phyloP scores from a whole-genome alignment of 2,797 vertebrate genomes.

The Sandelia bainsii region DNA sequence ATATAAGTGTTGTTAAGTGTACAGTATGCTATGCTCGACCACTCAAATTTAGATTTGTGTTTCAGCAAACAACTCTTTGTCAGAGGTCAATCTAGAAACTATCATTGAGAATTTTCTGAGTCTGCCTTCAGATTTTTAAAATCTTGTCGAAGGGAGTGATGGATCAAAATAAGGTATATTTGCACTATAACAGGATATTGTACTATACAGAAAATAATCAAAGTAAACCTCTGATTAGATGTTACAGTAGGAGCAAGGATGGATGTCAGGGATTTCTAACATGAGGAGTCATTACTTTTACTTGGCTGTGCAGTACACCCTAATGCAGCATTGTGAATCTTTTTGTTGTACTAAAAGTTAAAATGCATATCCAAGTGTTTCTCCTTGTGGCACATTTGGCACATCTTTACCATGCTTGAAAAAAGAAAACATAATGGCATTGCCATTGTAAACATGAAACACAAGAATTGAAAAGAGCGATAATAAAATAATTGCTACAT shows the following conservation, averaged over 20 bases:
- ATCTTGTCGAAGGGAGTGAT: no score
- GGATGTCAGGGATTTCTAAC: not conserved
- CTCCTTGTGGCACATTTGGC: not conserved
- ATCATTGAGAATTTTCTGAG: no score
- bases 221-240: no score
- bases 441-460: constrained; percentile 9
- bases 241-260: not conserved
- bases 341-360: not conserved
- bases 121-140: no score
- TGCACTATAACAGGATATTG: no score
- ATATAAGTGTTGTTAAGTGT: constrained; percentile 5
- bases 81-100: no score
- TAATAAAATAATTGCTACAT: not conserved
- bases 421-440: not conserved
- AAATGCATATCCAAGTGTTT: constrained; percentile 1
- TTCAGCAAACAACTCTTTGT: no score
- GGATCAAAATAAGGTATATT: no score
- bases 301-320: not conserved
- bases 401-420: not conserved
- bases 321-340: not conserved
- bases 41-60: not conserved
- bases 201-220: no score
- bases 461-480: not conserved
- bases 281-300: not conserved
- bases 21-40: not conserved